Conservation (phyloP, 2,113 vertebrate species). For the Macquaria ambigua region DNA sequence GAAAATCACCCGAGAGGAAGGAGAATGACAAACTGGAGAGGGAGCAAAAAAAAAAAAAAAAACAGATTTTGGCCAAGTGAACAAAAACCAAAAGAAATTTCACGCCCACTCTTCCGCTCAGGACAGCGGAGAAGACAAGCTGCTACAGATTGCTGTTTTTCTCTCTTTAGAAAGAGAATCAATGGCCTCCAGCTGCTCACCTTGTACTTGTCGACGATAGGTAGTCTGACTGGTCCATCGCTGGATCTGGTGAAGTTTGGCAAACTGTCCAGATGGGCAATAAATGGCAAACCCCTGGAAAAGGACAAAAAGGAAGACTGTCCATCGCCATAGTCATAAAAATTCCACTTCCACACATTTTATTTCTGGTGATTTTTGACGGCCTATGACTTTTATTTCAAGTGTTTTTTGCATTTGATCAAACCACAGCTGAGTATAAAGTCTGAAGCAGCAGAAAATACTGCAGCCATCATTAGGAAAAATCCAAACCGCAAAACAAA, state of each 20-base stretch:
- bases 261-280: constrained; percentile 97
- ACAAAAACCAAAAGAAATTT: constrained; percentile 29
- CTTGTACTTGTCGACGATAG: constrained; percentile 99
- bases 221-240: constrained; percentile 96
- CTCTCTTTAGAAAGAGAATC: not conserved
- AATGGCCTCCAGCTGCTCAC: constrained; percentile 76
- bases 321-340: not conserved
- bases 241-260: constrained; percentile 96
- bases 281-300: constrained; percentile 95
- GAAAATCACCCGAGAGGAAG: constrained; percentile 31
- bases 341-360: not conserved
- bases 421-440: not conserved
- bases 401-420: not conserved
- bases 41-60: constrained; percentile 3
- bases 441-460: not conserved
- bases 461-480: not conserved
- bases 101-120: constrained; percentile 29
- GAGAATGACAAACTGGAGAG: constrained; percentile 42
- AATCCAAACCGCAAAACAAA: not conserved
- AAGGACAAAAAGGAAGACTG: not conserved
- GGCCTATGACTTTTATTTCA: not conserved
- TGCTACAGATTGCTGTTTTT: not conserved
- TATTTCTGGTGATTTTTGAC: too few species aligned
- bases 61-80: constrained; percentile 30
- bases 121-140: constrained; percentile 7